Evolutionary conservation across 2,113 vertebrate genomes (phyloP).

Genomic region (Madoqua kirkii): DNA sequence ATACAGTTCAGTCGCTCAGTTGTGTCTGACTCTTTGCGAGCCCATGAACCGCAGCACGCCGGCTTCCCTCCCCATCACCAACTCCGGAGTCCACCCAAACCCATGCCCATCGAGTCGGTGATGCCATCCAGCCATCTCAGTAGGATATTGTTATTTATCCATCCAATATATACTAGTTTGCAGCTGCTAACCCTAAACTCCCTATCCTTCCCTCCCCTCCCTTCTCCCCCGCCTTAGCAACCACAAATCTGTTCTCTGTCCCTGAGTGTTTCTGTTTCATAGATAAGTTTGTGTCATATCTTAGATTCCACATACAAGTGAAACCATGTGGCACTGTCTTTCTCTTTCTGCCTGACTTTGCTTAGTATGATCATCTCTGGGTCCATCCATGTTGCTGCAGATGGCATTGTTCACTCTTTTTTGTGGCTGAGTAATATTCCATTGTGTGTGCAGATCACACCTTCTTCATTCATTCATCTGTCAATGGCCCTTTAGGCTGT

Average conservation of each 20-base stretch:
- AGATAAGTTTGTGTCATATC: neutral
- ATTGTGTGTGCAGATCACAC: neutral
- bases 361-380: neutral
- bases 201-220: neutral
- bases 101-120: too few relatives aligned
- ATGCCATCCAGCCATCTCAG: too few relatives aligned
- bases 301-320: neutral
- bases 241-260: neutral
- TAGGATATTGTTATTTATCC: neutral
- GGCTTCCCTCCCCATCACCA: too few relatives aligned
- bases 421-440: neutral
- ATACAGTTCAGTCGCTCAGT: neutral
- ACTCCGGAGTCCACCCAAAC: too few relatives aligned
- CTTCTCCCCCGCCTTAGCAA: neutral
- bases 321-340: neutral
- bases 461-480: neutral
- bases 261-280: neutral
- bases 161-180: neutral
- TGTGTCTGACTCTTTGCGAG: fast-evolving
- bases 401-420: neutral
- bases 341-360: neutral
- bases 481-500: neutral
- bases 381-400: neutral
- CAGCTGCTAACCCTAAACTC: neutral
- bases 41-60: too few relatives aligned